These are phyloP conservation scores for Xiphophorus birchmanni DNA, from an alignment of 2,797 vertebrate genomes.

Conservation along the genomic window DNA sequence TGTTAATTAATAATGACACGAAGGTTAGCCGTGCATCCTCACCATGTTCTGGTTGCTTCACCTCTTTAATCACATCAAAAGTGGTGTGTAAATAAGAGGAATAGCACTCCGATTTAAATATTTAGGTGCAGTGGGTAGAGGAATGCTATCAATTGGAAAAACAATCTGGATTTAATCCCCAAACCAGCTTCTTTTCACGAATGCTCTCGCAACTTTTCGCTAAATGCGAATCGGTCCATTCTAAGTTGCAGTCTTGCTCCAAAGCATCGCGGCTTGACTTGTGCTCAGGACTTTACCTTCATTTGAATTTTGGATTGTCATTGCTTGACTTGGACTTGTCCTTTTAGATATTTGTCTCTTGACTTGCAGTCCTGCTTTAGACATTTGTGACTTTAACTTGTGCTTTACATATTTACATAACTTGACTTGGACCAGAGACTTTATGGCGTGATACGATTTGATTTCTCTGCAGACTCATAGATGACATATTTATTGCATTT, in stretches of 20 bases:
- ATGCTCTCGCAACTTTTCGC: not conserved
- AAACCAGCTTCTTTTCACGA: not conserved
- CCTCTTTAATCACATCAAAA: too few species aligned
- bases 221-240: not conserved
- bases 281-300: not conserved
- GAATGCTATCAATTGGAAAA: not conserved
- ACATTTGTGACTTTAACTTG: not conserved
- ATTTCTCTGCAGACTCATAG: not conserved
- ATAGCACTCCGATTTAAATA: not conserved
- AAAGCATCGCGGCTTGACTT: not conserved
- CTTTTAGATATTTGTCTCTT: not conserved
- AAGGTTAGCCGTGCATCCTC: not conserved
- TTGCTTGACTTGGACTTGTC: not conserved
- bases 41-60: not conserved
- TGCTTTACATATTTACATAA: not conserved
- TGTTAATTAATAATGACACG: not conserved
- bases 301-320: not conserved
- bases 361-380: not conserved
- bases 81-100: not conserved
- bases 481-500: not conserved
- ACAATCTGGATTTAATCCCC: not conserved
- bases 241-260: not conserved
- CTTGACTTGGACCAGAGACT: not conserved
- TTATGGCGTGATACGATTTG: not conserved
- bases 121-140: not conserved